Conservation (phyloP, 2,888 invertebrate genomes). For the Lordiphosa fenestrarum region DNA sequence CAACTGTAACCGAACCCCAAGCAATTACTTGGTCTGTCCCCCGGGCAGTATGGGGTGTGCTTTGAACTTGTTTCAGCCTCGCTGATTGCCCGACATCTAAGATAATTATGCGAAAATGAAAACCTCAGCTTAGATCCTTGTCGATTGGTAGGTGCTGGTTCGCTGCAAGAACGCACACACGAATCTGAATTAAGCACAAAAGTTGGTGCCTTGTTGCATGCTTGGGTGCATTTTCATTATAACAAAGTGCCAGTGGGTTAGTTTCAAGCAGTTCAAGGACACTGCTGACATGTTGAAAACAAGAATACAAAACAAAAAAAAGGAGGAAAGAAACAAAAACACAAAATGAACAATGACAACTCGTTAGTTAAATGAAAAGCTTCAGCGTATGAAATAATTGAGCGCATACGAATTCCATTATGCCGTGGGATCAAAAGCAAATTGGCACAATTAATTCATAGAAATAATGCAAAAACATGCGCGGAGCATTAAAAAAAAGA, state of each 20-base stretch:
- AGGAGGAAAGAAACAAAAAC: conserved; percentile 11
- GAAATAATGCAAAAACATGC: conserved; percentile 28
- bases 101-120: conserved; percentile 49
- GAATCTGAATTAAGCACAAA: conserved; percentile 27
- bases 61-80: conserved; percentile 54
- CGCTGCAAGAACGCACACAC: conserved; percentile 10
- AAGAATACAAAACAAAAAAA: conserved; percentile 22
- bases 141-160: not conserved
- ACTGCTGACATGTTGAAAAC: conserved; percentile 28
- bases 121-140: conserved; percentile 4
- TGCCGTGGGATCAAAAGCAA: conserved; percentile 31
- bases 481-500: conserved; percentile 17
- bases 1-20: conserved; percentile 34
- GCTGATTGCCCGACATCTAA: conserved; percentile 32
- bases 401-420: conserved; percentile 33
- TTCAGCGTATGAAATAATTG: conserved; percentile 38
- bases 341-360: conserved; percentile 46
- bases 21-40: conserved; percentile 39
- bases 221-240: conserved; percentile 70
- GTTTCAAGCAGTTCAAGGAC: conserved; percentile 67
- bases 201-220: conserved; percentile 49
- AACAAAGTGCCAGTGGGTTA: conserved; percentile 43
- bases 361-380: conserved; percentile 42
- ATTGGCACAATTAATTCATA: conserved; percentile 39
- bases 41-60: conserved; percentile 17